Percentiles rank a stretch among this genome's conserved stretches.
phyloP scores from a whole-genome alignment of 2,888 invertebrate species.

The Diaphora mendica region DNA sequence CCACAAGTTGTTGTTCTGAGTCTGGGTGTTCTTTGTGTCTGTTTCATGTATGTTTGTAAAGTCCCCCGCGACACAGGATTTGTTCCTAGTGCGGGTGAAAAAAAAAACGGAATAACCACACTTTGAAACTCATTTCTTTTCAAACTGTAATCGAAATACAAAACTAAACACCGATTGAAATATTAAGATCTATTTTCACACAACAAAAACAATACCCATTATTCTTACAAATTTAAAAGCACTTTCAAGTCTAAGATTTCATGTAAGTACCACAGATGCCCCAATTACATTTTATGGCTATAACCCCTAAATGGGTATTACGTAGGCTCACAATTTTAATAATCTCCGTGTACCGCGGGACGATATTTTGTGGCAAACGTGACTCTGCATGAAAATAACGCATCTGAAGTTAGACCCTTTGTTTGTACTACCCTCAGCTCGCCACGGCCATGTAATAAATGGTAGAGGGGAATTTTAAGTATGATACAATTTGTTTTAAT shows the following conservation, averaged over 20 bases:
- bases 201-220: background rate
- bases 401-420: constrained; percentile 45
- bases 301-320: constrained; percentile 21
- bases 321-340: constrained; percentile 35
- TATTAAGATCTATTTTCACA: too few species aligned
- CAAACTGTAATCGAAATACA: too few species aligned
- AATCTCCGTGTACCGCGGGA: constrained; percentile 40
- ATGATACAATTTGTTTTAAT: background rate
- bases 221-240: background rate
- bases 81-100: too few species aligned
- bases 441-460: constrained; percentile 44
- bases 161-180: too few species aligned
- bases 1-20: too few species aligned
- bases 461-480: constrained; percentile 14
- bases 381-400: constrained; percentile 55
- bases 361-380: constrained; percentile 47
- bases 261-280: background rate
- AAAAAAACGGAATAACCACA: too few species aligned
- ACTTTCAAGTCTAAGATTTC: background rate
- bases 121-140: too few species aligned
- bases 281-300: constrained; percentile 14
- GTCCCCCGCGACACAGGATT: too few species aligned
- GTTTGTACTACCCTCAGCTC: constrained; percentile 39
- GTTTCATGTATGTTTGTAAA: too few species aligned
- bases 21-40: too few species aligned